Percentiles rank a stretch among this genome's conserved stretches.
Conservation (phyloP, 2,113 vertebrate species). For the Neodontobutis hainanensis region DNA sequence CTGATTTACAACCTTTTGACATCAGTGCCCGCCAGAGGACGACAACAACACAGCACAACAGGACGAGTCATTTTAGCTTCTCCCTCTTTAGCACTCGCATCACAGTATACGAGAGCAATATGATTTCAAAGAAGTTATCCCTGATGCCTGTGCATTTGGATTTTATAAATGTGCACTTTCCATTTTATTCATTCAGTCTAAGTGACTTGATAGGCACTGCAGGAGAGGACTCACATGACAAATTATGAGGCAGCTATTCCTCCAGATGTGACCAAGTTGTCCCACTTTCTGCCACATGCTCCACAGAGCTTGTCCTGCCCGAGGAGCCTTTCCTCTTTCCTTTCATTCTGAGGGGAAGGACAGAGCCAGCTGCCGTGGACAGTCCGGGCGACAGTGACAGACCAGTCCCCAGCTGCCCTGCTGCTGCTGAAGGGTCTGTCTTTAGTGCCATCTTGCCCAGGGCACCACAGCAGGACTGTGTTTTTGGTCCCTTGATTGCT, state of each 20-base stretch:
- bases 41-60: slow-evolving; percentile 30
- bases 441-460: slow-evolving; percentile 44
- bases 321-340: slow-evolving; percentile 46
- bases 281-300: slow-evolving; percentile 68
- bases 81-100: slow-evolving; percentile 29
- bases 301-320: slow-evolving; percentile 45
- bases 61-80: slow-evolving; percentile 38
- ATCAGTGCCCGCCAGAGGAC: slow-evolving; percentile 46
- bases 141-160: background rate
- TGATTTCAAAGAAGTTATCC: slow-evolving; percentile 16
- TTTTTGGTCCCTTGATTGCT: slow-evolving; percentile 49
- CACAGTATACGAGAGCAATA: background rate
- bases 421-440: slow-evolving; percentile 49
- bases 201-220: slow-evolving; percentile 23
- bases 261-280: slow-evolving; percentile 70
- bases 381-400: slow-evolving; percentile 34
- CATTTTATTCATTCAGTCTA: slow-evolving; percentile 7
- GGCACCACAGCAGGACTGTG: slow-evolving; percentile 48
- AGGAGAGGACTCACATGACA: slow-evolving; percentile 52
- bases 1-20: slow-evolving; percentile 65
- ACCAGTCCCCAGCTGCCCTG: slow-evolving; percentile 61
- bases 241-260: slow-evolving; percentile 45
- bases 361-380: slow-evolving; percentile 41
- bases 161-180: slow-evolving; percentile 25
- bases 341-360: slow-evolving; percentile 43